Base-by-base conservation (phyloP, 2,113 vertebrate genomes). In the Amia ocellicauda region DNA sequence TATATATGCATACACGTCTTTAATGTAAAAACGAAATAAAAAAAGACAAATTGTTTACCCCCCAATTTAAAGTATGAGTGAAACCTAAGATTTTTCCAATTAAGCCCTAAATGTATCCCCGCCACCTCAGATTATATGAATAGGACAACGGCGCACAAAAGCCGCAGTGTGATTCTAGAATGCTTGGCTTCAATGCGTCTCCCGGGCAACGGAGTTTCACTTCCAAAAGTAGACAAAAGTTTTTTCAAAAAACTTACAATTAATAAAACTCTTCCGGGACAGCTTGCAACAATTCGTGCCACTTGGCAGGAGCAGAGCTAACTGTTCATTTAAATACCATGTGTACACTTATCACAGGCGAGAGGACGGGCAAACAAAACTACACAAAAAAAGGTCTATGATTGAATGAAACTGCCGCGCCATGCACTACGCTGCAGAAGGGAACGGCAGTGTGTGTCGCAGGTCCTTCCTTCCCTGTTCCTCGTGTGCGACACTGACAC, bases 201-300 rank as follows among this genome's bases (percentile, higher is more conserved):
- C 91, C 91, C 77, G 85, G 88, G 87, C 85, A 91, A 93, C 88
- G 82, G 80, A 86, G 90, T 88, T 83, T 88, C 85, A 85, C 84
- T 89, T 91, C 87, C 87, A 90, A 91, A 91, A 91, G 88, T 89
- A 92, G 91, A 92, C 88, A 91, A 89, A 91, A 89, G 85, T 88
- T 61, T 62, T 86, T 81, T 86, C 83, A 90, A 87, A 88, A 91
- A 87, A 86, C 85, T 85, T 87, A 89, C 89, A 90, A 90, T 91
- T 91, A 92, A 91, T 92, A 91, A 88, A 90, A 90, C 82, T 89
- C 88, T 93, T 91, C 90, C 89, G 88, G 89, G 88, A 89, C 88
- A 91, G 90, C 87, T 88, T 90, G 87, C 89, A 90, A 89, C 90
- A 88, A 91, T 93, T 90, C 90, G 86, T 81, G 86, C 83, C 79